Base-by-base conservation (phyloP, 1,140 invertebrate species). In the Diprion similis region DNA sequence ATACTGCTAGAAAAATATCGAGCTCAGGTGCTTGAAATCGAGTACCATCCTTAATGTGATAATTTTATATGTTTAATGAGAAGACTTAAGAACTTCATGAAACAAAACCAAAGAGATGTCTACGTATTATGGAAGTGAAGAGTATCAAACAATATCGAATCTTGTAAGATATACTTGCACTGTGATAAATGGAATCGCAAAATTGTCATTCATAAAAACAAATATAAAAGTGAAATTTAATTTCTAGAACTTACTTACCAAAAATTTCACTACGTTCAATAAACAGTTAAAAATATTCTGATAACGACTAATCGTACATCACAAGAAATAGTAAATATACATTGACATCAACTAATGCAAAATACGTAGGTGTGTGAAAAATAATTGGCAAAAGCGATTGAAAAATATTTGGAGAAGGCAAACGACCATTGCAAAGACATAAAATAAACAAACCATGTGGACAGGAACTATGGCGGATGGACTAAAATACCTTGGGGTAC, bases 401-500 rank as follows among this genome's bases (percentile, higher is more conserved):
- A 64, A 64, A 7, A 64, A 64, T 15, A 15, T 15, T 64, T 15
- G 17, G 59, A 64, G 4, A 15, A 64, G 13, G 13, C 17, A 15
- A 15, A 64, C 59, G 17, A 64, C 8, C 13, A 64, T 64, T 15
- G 59, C 17, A 64, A 64, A 64, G 17, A 64, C 6, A 64, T 64
- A 64, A 64, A 15, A 64, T 17, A 18, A 64, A 4, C 17, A 64
- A 64, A 45, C 66, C 11, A 6, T 68, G 66, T 19, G 66, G 37
- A 18, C 8, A 18, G 37, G 37, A 68, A 68, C 15, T 10, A 15
- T 15, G 18, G 37, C 15, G 37, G 18, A 68, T 13, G 17, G 66
- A 19, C 18, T 6, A 68, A 68, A 19, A 66, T 84, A 84, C 82
- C 82, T 84, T 84, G 71, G 78, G 71, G 77, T 83, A 84, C 82